phyloP scores from a whole-genome alignment of 2,888 invertebrate species.

The Cheilosia pagana region DNA sequence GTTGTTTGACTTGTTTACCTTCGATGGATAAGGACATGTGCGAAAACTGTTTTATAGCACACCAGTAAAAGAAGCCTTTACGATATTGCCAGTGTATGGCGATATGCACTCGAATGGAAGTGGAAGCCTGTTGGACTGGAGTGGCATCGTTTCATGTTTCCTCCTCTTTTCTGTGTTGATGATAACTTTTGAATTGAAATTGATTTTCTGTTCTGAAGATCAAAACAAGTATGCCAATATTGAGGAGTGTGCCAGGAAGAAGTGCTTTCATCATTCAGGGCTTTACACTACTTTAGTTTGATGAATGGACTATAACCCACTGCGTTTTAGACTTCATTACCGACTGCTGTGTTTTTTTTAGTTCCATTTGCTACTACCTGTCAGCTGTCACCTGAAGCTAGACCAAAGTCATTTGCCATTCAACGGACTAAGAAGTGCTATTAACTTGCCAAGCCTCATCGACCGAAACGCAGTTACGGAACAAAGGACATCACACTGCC shows the following conservation, averaged over 20 bases:
- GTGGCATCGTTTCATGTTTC: not conserved
- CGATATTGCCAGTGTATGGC: not conserved
- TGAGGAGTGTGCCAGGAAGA: no score
- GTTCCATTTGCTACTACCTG: no score
- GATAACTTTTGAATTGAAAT: slow-evolving; percentile 26
- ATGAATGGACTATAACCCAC: no score
- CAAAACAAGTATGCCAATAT: no score
- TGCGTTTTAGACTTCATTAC: no score
- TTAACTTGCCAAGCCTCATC: not conserved
- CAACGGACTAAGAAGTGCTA: not conserved
- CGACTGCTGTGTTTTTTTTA: no score
- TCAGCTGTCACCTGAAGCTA: no score
- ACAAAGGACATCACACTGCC: not conserved
- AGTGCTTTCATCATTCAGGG: no score
- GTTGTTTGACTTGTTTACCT: slow-evolving; percentile 45
- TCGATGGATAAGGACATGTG: slow-evolving; percentile 24
- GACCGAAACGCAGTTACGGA: not conserved
- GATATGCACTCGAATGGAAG: slow-evolving; percentile 8
- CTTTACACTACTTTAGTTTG: no score
- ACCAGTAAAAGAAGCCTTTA: slow-evolving; percentile 1
- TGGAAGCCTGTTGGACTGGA: slow-evolving; percentile 11
- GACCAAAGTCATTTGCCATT: not conserved
- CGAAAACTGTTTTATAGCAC: slow-evolving; percentile 25
- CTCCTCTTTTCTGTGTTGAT: not conserved
- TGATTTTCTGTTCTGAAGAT: slow-evolving; percentile 10